phyloP scores from a whole-genome alignment of 2,113 vertebrate species.

The Caracal caracal region DNA sequence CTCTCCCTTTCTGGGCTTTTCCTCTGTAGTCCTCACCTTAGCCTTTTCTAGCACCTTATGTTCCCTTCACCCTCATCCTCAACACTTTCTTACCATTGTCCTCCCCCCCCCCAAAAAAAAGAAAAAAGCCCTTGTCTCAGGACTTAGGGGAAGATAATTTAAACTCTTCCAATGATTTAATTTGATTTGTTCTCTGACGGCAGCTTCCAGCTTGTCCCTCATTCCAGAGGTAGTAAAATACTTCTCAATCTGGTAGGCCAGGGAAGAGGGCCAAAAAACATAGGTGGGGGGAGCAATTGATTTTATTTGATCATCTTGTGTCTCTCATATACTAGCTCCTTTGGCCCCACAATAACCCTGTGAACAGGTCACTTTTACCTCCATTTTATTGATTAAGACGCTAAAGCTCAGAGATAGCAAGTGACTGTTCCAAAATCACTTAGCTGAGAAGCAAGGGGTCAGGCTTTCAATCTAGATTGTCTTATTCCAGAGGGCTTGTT shows the following conservation, averaged over 20 bases:
- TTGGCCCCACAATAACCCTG: background rate
- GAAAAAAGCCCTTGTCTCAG: background rate
- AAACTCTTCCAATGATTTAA: background rate
- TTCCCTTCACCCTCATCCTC: background rate
- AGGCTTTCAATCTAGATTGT: background rate
- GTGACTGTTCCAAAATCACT: background rate
- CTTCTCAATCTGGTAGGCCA: background rate
- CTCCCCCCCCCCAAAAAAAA: too few species aligned
- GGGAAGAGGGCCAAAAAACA: background rate
- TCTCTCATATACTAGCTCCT: background rate
- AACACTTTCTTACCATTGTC: background rate
- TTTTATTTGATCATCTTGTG: background rate
- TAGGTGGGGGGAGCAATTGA: background rate
- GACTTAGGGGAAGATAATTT: background rate
- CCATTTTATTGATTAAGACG: background rate
- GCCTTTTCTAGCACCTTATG: background rate
- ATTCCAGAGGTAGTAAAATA: background rate
- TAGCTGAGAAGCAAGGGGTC: background rate
- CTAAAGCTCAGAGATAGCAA: background rate
- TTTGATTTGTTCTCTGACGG: background rate
- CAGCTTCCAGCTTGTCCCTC: background rate
- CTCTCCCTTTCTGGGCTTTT: background rate
- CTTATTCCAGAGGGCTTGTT: background rate
- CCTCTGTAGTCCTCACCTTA: background rate
- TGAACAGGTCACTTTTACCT: background rate